Base-by-base conservation (phyloP, 2,113 vertebrate genomes). In the Planiliza haematocheilus region DNA sequence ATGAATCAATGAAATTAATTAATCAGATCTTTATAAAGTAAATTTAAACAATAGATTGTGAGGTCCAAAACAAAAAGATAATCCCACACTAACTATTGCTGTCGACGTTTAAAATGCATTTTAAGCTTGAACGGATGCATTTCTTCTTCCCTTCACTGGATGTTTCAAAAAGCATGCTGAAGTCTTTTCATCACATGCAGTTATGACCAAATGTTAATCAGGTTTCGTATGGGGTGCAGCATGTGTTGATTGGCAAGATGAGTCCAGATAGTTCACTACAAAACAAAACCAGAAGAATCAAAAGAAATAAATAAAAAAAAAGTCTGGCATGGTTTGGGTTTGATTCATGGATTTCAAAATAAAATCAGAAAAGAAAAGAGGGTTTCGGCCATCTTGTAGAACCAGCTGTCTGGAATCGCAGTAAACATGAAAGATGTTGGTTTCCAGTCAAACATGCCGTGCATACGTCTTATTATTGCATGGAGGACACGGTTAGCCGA, bases 191-290 rank as follows among this genome's bases (percentile, higher is more conserved):
- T 58, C 24, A 64, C 91, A 91, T 92, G 91, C 91, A 84, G 36
- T 74, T 53, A 81, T 62, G 81, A 82, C 52, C 71, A 83, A 88
- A 70, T 61, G 85, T 86, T 86, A 83, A 90, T 83, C 65, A 69
- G 79, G 61, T 78, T 79, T 52, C 18, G 85, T 38, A 82, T 74
- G 80, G 5, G 85, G 77, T 83, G 89, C 87, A 86, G 73, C 79
- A 81, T 79, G 90, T 91, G 88, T 90, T 88, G 86, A 93, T 89
- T 91, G 89, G 85, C 91, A 92, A 86, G 81, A 91, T 86, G 88
- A 91, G 87, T 91, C 87, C 88, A 79, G 81, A 74, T 77, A 77
- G 53, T 72, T 0, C 71, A 67, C 17, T 61, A 34, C 43, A 81
- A 63, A 69, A 51, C 10, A 17, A 76, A 63, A 41, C 0, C 9